Evolutionary conservation across 1,140 invertebrate genomes (phyloP).

Genomic region (Euwallacea similis): DNA sequence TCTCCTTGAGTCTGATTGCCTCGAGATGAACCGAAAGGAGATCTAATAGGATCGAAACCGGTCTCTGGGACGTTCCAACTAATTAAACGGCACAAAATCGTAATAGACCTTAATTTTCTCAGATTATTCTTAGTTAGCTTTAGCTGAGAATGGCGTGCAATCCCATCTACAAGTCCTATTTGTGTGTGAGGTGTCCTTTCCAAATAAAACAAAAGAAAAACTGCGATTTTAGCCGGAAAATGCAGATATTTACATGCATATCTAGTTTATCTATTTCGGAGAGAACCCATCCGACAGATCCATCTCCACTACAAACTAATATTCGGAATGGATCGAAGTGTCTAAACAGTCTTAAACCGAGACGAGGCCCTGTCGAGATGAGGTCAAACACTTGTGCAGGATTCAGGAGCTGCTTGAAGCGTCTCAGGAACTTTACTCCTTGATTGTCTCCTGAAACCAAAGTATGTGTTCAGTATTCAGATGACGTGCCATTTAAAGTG

Average conservation of each 20-base stretch:
- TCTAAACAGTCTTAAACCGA: constrained; percentile 84
- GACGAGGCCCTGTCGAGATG: constrained; percentile 80
- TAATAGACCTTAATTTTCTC: no score
- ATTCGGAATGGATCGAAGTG: constrained; percentile 91
- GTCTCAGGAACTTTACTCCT: constrained; percentile 92
- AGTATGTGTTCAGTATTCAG: not conserved
- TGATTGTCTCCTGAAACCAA: constrained; percentile 81
- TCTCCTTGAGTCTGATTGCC: no score
- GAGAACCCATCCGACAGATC: constrained; percentile 92
- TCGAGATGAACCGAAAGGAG: no score
- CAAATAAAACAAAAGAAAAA: no score
- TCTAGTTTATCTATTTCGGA: constrained; percentile 89
- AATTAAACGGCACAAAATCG: no score
- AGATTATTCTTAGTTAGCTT: no score
- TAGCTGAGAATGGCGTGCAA: no score
- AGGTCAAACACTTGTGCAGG: constrained; percentile 98
- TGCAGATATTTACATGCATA: constrained; percentile 76
- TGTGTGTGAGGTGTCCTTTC: no score
- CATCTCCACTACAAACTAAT: constrained; percentile 90
- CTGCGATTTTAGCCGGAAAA: constrained; percentile 38
- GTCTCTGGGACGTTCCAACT: no score
- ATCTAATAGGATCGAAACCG: no score
- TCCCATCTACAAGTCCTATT: no score
- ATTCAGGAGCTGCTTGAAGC: constrained; percentile 95
- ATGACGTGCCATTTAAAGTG: no score